Percentiles rank a stretch among this genome's conserved stretches.
Conservation (phyloP, 1,140 invertebrate species). For the Carposina sasakii region DNA sequence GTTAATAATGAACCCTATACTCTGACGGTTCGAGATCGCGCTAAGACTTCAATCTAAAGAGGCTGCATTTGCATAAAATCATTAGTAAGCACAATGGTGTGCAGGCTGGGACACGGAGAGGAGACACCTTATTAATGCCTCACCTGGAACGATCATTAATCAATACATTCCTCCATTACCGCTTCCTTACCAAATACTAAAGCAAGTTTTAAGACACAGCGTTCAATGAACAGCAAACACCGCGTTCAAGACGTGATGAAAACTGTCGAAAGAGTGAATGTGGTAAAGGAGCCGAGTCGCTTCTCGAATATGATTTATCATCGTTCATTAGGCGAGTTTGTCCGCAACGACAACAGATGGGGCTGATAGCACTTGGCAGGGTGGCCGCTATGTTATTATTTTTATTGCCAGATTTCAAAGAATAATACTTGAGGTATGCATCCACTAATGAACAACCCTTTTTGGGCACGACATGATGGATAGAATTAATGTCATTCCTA, state of each 20-base stretch:
- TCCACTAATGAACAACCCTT: conserved; percentile 70
- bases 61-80: conserved; percentile 72
- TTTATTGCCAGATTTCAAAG: conserved; percentile 70
- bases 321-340: conserved; percentile 72
- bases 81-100: conserved; percentile 72
- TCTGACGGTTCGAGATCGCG: conserved; percentile 69
- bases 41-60: conserved; percentile 72
- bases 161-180: conserved; percentile 30
- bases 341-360: conserved; percentile 71
- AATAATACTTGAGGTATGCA: conserved; percentile 70
- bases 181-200: conserved; percentile 3
- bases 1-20: conserved; percentile 70
- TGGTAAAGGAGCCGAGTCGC: conserved; percentile 51
- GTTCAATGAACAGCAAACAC: conserved; percentile 30
- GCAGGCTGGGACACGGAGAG: conserved; percentile 62
- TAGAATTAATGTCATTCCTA: conserved; percentile 68
- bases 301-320: conserved; percentile 72
- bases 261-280: conserved; percentile 40
- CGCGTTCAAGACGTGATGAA: conserved; percentile 8
- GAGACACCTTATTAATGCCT: conserved; percentile 56
- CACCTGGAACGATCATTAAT: conserved; percentile 20
- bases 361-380: conserved; percentile 71
- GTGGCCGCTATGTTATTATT: conserved; percentile 70
- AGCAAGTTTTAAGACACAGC: too few species aligned
- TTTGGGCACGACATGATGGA: conserved; percentile 63